Evolutionary conservation across 2,797 vertebrate genomes (phyloP).

Genomic region (Nyctibius grandis): DNA sequence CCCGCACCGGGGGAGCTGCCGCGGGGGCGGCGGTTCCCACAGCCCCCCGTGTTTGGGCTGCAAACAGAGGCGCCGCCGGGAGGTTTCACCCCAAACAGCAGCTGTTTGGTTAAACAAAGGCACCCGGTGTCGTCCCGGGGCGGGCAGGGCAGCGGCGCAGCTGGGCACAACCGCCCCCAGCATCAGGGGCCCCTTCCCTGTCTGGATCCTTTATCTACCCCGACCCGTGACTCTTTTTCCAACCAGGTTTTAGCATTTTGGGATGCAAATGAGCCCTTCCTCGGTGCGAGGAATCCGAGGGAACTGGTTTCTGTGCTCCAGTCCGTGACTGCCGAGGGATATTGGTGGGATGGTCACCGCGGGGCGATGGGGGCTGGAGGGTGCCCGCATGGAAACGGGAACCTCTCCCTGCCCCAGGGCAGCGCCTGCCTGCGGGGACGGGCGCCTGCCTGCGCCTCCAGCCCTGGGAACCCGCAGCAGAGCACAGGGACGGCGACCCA

Average conservation of each 20-base stretch:
- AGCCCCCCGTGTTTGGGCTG: slow-evolving; percentile 57
- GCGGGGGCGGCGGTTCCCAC: too few relatives aligned
- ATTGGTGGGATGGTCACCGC: fast-evolving
- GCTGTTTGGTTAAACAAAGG: slow-evolving; percentile 9
- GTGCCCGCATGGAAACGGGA: not conserved
- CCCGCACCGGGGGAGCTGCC: not conserved
- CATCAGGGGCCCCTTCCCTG: not conserved
- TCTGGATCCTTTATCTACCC: not conserved
- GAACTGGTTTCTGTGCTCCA: not conserved
- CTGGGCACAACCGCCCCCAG: not conserved
- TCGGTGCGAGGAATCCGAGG: not conserved
- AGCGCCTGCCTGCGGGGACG: fast-evolving
- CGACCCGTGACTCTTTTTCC: not conserved
- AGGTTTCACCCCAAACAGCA: slow-evolving; percentile 49
- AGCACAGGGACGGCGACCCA: not conserved
- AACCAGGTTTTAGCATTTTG: not conserved
- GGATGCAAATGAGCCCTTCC: not conserved
- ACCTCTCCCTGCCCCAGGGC: not conserved
- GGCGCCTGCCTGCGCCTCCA: not conserved
- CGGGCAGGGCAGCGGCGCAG: not conserved
- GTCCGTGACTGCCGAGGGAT: not conserved
- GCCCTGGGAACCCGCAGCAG: not conserved
- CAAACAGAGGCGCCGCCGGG: not conserved
- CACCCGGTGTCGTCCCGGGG: fast-evolving
- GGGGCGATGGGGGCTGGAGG: not conserved